A percentile compares a stretch with the other conserved stretches of the same genome.
Evolutionary conservation across 1,140 invertebrate genomes (phyloP).

Genomic region (Anadara kagoshimensis): DNA sequence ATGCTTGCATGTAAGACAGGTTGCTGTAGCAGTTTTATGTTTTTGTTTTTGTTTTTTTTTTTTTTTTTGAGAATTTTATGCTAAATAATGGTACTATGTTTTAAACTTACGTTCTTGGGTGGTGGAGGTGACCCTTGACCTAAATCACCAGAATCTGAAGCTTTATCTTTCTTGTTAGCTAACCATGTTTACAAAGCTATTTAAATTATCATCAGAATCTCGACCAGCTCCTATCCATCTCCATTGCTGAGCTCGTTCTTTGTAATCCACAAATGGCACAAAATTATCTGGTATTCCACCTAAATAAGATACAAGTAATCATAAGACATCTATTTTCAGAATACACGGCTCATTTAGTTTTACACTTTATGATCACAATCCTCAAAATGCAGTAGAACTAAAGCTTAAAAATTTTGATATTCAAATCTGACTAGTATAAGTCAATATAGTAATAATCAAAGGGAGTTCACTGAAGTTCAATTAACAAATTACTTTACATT

Average conservation of each 20-base stretch:
- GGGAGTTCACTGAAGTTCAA: too few species aligned
- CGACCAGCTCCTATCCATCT: constrained; percentile 97
- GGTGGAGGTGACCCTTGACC: constrained; percentile 72
- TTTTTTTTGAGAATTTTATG: too few species aligned
- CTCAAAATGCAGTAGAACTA: neutral
- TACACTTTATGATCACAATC: neutral
- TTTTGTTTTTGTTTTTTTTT: too few species aligned
- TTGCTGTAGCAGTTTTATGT: too few species aligned
- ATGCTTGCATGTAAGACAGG: too few species aligned
- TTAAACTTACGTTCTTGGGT: constrained; percentile 70
- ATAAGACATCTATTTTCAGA: neutral
- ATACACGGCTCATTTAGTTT: neutral
- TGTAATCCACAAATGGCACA: constrained; percentile 94
- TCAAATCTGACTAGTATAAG: too few species aligned
- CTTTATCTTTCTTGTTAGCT: constrained; percentile 76
- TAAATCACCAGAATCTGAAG: constrained; percentile 58
- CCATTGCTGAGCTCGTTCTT: constrained; percentile 82
- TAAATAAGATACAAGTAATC: constrained; percentile 43
- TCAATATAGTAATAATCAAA: too few species aligned
- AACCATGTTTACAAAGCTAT: constrained; percentile 87
- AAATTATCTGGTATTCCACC: constrained; percentile 88
- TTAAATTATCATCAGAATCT: constrained; percentile 88
- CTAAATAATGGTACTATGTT: too few species aligned
- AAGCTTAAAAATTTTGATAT: too few species aligned
- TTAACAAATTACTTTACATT: too few species aligned